phyloP scores from a whole-genome alignment of 1,140 invertebrate genomes.

The Anoplophora glabripennis region DNA sequence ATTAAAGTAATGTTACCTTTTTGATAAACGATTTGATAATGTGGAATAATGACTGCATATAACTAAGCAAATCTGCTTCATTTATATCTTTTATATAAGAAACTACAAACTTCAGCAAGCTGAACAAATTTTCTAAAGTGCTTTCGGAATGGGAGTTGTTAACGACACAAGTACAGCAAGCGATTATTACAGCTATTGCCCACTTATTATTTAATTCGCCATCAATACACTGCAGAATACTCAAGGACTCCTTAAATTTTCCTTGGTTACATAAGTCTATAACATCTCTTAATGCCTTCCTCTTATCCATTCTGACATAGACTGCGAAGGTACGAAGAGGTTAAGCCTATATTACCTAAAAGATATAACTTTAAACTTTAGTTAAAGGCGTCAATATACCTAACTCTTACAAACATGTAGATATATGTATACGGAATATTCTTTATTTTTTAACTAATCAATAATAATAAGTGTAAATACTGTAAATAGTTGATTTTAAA shows the following conservation, averaged over 20 bases:
- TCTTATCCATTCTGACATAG: no score
- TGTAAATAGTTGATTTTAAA: no score
- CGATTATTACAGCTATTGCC: background rate
- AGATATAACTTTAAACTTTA: no score
- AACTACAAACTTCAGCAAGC: background rate
- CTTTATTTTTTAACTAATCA: no score
- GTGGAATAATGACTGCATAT: slow-evolving; percentile 5
- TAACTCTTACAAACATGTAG: no score
- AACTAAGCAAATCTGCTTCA: slow-evolving; percentile 4
- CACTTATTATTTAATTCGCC: background rate
- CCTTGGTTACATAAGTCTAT: slow-evolving; percentile 5
- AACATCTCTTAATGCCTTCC: background rate
- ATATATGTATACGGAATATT: no score
- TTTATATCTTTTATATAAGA: background rate
- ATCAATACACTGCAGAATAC: background rate
- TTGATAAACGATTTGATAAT: background rate
- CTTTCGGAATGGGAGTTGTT: background rate
- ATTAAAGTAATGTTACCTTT: slow-evolving; percentile 2
- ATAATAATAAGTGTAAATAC: no score
- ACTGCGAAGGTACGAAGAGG: no score
- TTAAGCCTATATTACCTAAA: no score
- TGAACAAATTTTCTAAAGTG: slow-evolving; percentile 1
- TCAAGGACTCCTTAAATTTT: background rate
- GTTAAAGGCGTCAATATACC: no score
- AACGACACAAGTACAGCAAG: background rate